phyloP scores from a whole-genome alignment of 2,888 invertebrate genomes.

The Drepana falcataria region DNA sequence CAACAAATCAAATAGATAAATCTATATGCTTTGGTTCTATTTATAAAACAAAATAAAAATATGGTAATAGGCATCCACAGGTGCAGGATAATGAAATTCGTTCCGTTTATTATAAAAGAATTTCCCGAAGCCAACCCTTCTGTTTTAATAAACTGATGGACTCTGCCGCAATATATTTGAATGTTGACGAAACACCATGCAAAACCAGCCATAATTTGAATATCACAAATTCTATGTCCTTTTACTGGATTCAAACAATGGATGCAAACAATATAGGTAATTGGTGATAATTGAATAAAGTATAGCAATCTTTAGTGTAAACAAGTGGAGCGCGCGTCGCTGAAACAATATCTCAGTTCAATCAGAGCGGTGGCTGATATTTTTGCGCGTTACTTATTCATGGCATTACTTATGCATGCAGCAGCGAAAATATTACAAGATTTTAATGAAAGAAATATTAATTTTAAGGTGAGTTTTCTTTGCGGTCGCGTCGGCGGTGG shows the following conservation, averaged over 20 bases:
- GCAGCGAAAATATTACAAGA: slow-evolving; percentile 79
- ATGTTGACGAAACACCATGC: neutral
- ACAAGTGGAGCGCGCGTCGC: neutral
- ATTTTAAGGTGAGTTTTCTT: slow-evolving; percentile 77
- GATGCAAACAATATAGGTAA: slow-evolving; percentile 5
- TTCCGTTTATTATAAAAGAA: neutral
- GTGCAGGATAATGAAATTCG: neutral
- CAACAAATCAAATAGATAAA: no score
- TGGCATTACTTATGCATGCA: slow-evolving; percentile 79
- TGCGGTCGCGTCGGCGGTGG: slow-evolving; percentile 54
- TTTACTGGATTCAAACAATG: no score
- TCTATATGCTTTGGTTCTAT: neutral
- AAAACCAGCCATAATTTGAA: slow-evolving; percentile 5
- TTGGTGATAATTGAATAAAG: slow-evolving; percentile 20
- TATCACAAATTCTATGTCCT: no score
- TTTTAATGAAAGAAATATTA: slow-evolving; percentile 81
- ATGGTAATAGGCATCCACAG: neutral
- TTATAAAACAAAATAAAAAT: neutral
- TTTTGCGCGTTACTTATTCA: slow-evolving; percentile 76
- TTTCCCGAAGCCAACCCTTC: neutral
- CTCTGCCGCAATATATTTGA: neutral
- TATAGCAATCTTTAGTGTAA: slow-evolving; percentile 9
- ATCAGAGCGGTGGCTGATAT: slow-evolving; percentile 43
- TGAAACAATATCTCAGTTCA: slow-evolving; percentile 25
- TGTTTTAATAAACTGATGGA: neutral